Base-by-base conservation (phyloP, 92 coral and sea anemone species). In the Pocillopora meandrina region DNA sequence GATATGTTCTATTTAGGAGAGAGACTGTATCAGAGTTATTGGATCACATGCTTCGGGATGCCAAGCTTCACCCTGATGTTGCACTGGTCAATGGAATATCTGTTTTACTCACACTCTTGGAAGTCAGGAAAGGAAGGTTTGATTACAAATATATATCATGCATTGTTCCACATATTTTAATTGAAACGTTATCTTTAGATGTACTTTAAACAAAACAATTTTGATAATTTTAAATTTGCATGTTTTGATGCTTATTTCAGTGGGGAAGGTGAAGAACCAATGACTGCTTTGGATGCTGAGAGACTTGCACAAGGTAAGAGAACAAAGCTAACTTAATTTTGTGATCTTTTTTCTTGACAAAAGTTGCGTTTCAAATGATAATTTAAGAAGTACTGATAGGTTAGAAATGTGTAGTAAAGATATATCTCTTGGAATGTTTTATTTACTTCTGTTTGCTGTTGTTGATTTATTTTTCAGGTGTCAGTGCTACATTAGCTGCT, bases 251-350 rank as follows among this genome's bases (percentile, higher is more conserved):
- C 52, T 42, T 3, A 42, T 42, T 42, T 42, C 78, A 96, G 97
- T 75, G 89, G 91, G 26, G 98, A 96, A 84, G 93, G 95, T 35
- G 99, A 95, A 78, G 99, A 94, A 84, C 98, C 98, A 52, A 93
- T 96, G 98, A 96, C 99, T 33, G 98, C 98, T 11, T 80, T 96
- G 82, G 98, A 96, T 89, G 97, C 99, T 17, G 98, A 94, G 80
- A 89, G 99, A 70, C 88, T 96, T 23, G 98, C 99, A 14, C 99
- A 96, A 82, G 99, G 99, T 96, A 42, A 12, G 58, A 16, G 1
- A 58, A 77, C 10, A 13, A 15, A 58, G 15, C 12, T 1, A 14
- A n/a, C 56, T 23, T 1, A 21, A 19, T 8, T 7, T 26, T 6
- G 9, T 21, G 23, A 26, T 10, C 9, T 19, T 63, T 76, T 15